A percentile compares a stretch with the other conserved stretches of the same genome.
Evolutionary conservation across 2,888 invertebrate genomes (phyloP).

Genomic region (Caenorhabditis sp.): DNA sequence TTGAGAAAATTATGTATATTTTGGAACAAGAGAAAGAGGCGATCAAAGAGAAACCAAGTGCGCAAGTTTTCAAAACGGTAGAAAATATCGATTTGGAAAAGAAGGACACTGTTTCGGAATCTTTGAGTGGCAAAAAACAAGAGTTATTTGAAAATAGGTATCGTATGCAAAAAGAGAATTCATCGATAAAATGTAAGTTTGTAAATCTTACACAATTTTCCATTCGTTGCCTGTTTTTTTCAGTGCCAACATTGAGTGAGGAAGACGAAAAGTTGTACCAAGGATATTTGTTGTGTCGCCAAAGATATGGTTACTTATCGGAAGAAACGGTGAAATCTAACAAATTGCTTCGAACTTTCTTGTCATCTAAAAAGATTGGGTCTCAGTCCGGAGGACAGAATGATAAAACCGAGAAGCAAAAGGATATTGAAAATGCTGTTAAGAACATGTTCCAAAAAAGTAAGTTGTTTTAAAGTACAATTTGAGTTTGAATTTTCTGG

Average conservation of each 20-base stretch:
- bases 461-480: no score
- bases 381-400: background rate
- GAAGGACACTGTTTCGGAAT: background rate
- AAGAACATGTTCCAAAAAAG: conserved; percentile 17
- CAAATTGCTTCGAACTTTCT: conserved; percentile 8
- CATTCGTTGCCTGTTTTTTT: background rate
- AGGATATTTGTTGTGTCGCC: conserved; percentile 14
- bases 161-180: background rate
- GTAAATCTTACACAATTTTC: no score
- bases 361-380: conserved; percentile 1
- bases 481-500: no score
- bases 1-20: conserved; percentile 25
- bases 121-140: background rate
- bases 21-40: conserved; percentile 22
- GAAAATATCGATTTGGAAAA: background rate
- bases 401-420: conserved; percentile 10
- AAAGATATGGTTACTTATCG: conserved; percentile 18
- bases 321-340: conserved; percentile 19
- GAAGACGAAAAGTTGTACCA: conserved; percentile 27
- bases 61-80: conserved; percentile 1
- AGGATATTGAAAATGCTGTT: conserved; percentile 19
- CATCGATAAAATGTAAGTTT: background rate
- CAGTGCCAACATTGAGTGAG: conserved; percentile 12
- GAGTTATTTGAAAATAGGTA: background rate
- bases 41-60: conserved; percentile 1